Base-by-base conservation (phyloP, 2,888 invertebrate species). In the Euplagia quadripunctaria region DNA sequence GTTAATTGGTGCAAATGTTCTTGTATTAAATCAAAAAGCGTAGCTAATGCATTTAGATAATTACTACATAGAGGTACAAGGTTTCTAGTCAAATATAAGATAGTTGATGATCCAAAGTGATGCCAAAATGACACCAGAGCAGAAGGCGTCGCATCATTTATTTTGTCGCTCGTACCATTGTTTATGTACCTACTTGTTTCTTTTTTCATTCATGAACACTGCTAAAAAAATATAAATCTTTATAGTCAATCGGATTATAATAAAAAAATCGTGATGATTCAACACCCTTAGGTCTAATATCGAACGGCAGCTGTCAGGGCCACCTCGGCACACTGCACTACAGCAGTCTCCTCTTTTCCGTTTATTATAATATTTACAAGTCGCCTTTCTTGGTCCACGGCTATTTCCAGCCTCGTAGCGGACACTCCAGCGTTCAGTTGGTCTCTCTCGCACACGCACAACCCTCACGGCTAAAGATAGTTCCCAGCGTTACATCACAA, bases 361-460 rank as follows among this genome's bases (percentile, higher is more conserved):
- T 94, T 95, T 95, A 95, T 95, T 95, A 95, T 94, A 96, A 95
- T 95, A 95, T 96, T 94, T 94, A 94, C 93, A 92, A 94, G 91
- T 95, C 96, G 95, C 96, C 96, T 96, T 96, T 96, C 96, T 96
- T 96, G 96, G 96, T 91, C 94, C 93, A 95, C 91, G 92, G 92
- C 96, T 96, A 96, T 96, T 96, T 96, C 96, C 96, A 96, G 96
- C 92, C 87, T 89, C 86, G 88, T 83, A 87, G 90, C 86, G 90
- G 90, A 87, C 90, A 82, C 93, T 94, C 93, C 94, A 94, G 94
- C 91, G 85, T 64, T 84, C 75, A 78, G 70, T 81, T 87, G 86
- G 87, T 94, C 95, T 86, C 93, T 69, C 89, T 93, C 93, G 86
- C 93, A 84, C 94, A 79, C 89, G 86, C 64, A 77, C 70, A 77